A percentile compares a stretch with the other conserved stretches of the same genome.
Evolutionary conservation across 2,888 invertebrate species (phyloP).

Genomic region (Parnassius apollo): DNA sequence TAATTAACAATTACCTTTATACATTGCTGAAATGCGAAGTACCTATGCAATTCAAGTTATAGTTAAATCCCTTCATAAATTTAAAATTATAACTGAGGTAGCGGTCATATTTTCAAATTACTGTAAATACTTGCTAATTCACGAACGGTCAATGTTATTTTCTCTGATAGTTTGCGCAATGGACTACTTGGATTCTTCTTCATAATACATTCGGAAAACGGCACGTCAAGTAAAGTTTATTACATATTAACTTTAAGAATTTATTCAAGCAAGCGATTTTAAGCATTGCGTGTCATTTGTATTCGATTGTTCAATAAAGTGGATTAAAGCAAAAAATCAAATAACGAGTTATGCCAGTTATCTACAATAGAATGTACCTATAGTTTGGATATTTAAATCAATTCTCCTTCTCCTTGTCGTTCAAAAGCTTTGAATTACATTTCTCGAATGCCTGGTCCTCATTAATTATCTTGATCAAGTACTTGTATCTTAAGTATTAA

Average conservation of each 20-base stretch:
- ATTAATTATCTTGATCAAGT: too few relatives aligned
- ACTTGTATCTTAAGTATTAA: too few relatives aligned
- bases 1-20: constrained; percentile 6
- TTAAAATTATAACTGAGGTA: neutral
- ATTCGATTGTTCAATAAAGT: constrained; percentile 40
- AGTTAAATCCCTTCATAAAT: neutral
- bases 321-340: constrained; percentile 12
- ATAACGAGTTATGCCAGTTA: neutral
- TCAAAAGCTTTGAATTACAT: too few relatives aligned
- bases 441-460: too few relatives aligned
- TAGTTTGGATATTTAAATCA: too few relatives aligned
- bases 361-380: too few relatives aligned
- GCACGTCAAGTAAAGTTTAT: constrained; percentile 1
- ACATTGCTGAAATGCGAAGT: neutral
- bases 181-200: constrained; percentile 8
- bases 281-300: constrained; percentile 59
- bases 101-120: neutral
- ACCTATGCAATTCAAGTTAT: neutral
- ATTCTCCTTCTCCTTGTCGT: too few relatives aligned
- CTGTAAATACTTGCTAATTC: neutral
- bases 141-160: constrained; percentile 4
- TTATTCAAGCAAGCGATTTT: constrained; percentile 22
- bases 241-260: constrained; percentile 3
- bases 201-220: constrained; percentile 12
- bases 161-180: neutral